These are phyloP conservation scores for Tonatia bakeri DNA, from an alignment of 2,113 vertebrate species.

Conservation along the genomic window DNA sequence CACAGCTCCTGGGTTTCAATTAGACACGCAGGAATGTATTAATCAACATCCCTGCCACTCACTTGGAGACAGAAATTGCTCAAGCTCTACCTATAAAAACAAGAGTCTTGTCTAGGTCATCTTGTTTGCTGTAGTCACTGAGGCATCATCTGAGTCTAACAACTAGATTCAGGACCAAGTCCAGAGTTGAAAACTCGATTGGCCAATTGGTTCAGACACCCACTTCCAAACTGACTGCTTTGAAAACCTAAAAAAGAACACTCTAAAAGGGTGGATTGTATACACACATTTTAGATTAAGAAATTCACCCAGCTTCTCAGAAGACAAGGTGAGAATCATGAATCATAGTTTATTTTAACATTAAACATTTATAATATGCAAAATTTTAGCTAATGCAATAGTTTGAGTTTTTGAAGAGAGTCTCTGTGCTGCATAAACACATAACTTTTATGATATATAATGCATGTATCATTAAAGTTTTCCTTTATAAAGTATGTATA, in stretches of 20 bases:
- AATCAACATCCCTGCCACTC: background rate
- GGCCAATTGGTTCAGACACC: background rate
- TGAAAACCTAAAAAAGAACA: background rate
- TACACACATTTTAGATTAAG: background rate
- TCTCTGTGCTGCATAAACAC: background rate
- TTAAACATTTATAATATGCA: background rate
- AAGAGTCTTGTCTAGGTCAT: background rate
- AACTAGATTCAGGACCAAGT: background rate
- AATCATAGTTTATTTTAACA: slow-evolving; percentile 26
- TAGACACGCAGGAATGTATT: background rate
- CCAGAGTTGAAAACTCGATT: background rate
- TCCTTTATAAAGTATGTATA: background rate
- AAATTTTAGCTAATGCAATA: background rate
- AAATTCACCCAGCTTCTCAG: background rate
- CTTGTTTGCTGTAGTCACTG: background rate
- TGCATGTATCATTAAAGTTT: slow-evolving; percentile 1
- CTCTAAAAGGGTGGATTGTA: background rate
- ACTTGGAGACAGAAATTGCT: slow-evolving; percentile 19
- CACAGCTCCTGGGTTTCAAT: background rate
- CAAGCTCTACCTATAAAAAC: slow-evolving; percentile 15
- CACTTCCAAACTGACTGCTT: background rate
- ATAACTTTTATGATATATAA: background rate
- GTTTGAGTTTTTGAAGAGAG: background rate
- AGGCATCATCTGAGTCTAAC: background rate
- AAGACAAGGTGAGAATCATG: background rate